Conservation (phyloP, 2,113 vertebrate genomes). For the Cavia porcellus region DNA sequence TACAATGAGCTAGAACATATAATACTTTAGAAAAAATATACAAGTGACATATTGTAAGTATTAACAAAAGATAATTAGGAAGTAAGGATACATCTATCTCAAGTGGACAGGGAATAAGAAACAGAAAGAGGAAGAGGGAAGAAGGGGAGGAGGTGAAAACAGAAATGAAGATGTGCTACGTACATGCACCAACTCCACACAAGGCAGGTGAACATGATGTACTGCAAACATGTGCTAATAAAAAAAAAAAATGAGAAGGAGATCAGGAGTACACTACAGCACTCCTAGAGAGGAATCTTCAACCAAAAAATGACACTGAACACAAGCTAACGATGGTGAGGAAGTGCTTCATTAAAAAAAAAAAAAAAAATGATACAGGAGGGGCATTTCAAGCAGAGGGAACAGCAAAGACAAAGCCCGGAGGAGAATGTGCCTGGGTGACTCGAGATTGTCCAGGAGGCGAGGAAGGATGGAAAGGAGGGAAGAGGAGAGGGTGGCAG, state of each 20-base stretch:
- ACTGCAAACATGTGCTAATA: background rate
- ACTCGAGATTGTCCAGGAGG: background rate
- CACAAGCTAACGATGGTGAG: background rate
- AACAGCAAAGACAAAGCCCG: background rate
- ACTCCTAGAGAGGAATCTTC: background rate
- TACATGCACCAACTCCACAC: background rate
- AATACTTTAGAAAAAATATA: background rate
- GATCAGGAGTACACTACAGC: background rate
- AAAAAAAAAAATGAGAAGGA: background rate
- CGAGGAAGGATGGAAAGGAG: too few species aligned
- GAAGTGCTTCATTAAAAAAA: background rate
- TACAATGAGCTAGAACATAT: background rate
- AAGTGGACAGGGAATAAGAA: background rate
- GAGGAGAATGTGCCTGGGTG: background rate
- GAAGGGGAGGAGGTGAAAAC: background rate
- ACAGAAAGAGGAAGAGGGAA: background rate
- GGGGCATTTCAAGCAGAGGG: background rate
- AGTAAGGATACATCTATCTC: background rate
- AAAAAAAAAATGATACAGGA: background rate
- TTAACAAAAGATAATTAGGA: background rate
- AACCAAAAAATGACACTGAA: background rate
- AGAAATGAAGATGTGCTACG: background rate
- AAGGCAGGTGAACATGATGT: background rate
- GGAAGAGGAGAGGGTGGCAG: background rate
- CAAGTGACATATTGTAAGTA: background rate